phyloP scores from a whole-genome alignment of 2,797 vertebrate genomes.

The Gobionotothen gibberifrons region DNA sequence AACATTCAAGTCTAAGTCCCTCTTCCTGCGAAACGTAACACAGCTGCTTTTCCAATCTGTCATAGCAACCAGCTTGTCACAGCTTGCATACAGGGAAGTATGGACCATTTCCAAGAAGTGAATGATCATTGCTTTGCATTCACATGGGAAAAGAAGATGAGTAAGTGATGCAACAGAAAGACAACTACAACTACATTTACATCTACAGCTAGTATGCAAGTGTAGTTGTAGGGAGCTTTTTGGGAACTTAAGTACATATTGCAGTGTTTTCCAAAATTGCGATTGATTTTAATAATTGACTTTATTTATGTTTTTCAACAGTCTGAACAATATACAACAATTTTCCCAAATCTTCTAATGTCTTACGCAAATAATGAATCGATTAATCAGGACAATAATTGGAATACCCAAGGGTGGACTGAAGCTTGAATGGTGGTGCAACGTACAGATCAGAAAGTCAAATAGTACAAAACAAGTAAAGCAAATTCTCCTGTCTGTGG shows the following conservation, averaged over 20 bases:
- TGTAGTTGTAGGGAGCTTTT: conserved; percentile 4
- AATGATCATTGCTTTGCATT: conserved; percentile 31
- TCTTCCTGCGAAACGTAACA: conserved; percentile 58
- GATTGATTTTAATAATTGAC: neutral
- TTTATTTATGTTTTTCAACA: no score
- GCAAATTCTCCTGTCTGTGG: neutral
- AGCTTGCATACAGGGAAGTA: conserved; percentile 17
- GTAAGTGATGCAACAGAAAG: conserved; percentile 2
- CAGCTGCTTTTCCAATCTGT: conserved; percentile 72
- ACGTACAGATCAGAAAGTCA: conserved; percentile 2
- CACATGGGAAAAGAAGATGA: conserved; percentile 9
- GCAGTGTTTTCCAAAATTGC: conserved; percentile 24
- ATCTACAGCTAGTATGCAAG: conserved; percentile 44
- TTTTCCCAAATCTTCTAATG: neutral
- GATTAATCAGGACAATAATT: neutral
- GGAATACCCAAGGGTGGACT: neutral
- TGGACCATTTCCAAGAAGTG: conserved; percentile 41
- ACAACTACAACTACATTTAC: neutral
- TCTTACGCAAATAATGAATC: neutral
- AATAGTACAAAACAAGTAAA: neutral
- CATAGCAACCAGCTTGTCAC: conserved; percentile 36
- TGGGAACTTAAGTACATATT: conserved; percentile 14
- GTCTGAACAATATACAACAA: neutral
- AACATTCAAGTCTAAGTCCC: conserved; percentile 48
- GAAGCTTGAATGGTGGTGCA: conserved; percentile 3